Conservation (phyloP, 2,113 vertebrate genomes). For the Siniperca chuatsi region DNA sequence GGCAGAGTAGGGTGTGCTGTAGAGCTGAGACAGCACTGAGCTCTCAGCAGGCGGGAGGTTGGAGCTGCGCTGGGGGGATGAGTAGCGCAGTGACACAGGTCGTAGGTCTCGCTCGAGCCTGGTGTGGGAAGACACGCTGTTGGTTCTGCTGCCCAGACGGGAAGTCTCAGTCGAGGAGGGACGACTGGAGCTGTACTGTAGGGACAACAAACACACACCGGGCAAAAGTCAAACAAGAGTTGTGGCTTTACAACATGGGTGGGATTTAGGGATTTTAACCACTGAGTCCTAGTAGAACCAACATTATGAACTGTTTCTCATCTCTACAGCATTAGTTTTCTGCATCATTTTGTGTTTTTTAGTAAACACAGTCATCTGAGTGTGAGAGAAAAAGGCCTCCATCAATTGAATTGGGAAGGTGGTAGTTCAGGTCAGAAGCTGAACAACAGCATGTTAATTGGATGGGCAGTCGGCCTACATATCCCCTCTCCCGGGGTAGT, state of each 20-base stretch:
- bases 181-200: conserved; percentile 85
- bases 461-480: conserved; percentile 32
- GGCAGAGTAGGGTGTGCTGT: conserved; percentile 85
- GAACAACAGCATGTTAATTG: conserved; percentile 64
- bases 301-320: background rate
- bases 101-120: conserved; percentile 68
- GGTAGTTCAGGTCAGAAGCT: conserved; percentile 32
- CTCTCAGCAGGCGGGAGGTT: conserved; percentile 67
- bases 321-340: background rate
- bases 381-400: background rate
- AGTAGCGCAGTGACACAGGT: conserved; percentile 77
- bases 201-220: conserved; percentile 28
- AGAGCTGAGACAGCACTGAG: conserved; percentile 75
- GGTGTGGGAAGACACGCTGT: conserved; percentile 83
- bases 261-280: background rate
- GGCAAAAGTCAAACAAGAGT: conserved; percentile 36
- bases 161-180: conserved; percentile 79
- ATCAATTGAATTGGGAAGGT: conserved; percentile 39
- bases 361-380: background rate
- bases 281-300: background rate
- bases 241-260: background rate
- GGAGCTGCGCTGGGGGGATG: conserved; percentile 78
- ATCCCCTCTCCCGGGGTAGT: conserved; percentile 48
- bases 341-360: background rate
- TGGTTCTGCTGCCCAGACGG: conserved; percentile 81